Conservation (phyloP, 2,888 invertebrate species). For the Trachelus tabidus region DNA sequence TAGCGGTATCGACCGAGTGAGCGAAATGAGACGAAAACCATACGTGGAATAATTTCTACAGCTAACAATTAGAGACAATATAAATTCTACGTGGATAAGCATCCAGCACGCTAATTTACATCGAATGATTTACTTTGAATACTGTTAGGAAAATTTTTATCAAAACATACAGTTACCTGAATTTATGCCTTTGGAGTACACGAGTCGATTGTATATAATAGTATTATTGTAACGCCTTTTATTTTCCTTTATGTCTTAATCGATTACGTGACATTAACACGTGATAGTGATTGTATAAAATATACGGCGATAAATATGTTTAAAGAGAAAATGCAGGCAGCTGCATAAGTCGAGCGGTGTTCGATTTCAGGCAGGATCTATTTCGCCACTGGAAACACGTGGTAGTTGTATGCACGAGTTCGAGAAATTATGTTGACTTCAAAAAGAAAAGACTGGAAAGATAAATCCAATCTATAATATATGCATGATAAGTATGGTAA, state of each 20-base stretch:
- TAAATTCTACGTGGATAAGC: not conserved
- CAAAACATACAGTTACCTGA: not conserved
- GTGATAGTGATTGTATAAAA: not conserved
- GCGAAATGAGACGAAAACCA: not conserved
- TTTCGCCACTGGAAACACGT: not conserved
- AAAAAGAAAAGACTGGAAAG: not conserved
- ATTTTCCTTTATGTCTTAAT: not conserved
- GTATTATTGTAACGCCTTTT: not conserved
- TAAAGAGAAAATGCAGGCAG: not conserved
- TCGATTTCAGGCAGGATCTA: not conserved
- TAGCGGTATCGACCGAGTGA: not conserved
- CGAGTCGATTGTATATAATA: not conserved
- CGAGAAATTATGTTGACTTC: not conserved
- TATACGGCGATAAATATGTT: not conserved
- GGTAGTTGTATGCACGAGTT: not conserved
- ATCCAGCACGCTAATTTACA: not conserved
- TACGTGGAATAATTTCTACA: not conserved
- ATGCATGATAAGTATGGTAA: not conserved
- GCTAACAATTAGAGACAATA: not conserved
- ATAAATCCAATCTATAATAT: not conserved
- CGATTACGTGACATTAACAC: not conserved
- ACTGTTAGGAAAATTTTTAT: not conserved
- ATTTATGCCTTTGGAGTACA: not conserved
- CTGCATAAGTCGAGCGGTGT: not conserved
- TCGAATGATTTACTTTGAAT: not conserved